Evolutionary conservation across 2,888 invertebrate species (phyloP).

Genomic region (Orthonevra nobilis): DNA sequence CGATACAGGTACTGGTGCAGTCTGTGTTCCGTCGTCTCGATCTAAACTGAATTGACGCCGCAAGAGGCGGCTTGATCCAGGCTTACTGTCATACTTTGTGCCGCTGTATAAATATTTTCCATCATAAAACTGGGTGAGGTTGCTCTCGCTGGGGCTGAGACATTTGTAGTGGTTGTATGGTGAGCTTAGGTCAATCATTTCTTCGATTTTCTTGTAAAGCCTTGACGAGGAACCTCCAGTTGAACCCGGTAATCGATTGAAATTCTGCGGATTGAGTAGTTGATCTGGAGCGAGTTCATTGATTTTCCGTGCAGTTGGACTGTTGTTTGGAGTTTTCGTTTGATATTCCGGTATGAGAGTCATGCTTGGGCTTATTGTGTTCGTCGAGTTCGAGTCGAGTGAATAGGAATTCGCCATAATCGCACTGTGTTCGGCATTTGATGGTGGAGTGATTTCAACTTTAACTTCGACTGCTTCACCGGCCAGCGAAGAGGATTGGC

Average conservation of each 20-base stretch:
- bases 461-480: conserved; percentile 80
- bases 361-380: conserved; percentile 77
- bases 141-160: conserved; percentile 84
- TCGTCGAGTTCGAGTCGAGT: conserved; percentile 79
- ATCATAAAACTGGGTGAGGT: conserved; percentile 78
- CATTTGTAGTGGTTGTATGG: conserved; percentile 89
- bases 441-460: conserved; percentile 80
- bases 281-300: conserved; percentile 79
- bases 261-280: conserved; percentile 78
- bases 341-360: conserved; percentile 77
- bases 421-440: conserved; percentile 76
- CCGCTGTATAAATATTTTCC: conserved; percentile 77
- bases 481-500: conserved; percentile 79
- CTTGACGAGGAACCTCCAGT: conserved; percentile 78
- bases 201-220: conserved; percentile 79
- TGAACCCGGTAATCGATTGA: conserved; percentile 78
- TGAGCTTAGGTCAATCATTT: conserved; percentile 84
- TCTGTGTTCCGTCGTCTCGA: conserved; percentile 83
- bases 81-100: conserved; percentile 77
- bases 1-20: conserved; percentile 72
- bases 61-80: conserved; percentile 81
- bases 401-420: conserved; percentile 78
- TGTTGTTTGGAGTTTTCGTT: conserved; percentile 76
- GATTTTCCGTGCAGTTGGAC: conserved; percentile 77
- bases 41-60: conserved; percentile 87